Conservation (phyloP, 2,888 invertebrate genomes). For the Lasiommata megera region DNA sequence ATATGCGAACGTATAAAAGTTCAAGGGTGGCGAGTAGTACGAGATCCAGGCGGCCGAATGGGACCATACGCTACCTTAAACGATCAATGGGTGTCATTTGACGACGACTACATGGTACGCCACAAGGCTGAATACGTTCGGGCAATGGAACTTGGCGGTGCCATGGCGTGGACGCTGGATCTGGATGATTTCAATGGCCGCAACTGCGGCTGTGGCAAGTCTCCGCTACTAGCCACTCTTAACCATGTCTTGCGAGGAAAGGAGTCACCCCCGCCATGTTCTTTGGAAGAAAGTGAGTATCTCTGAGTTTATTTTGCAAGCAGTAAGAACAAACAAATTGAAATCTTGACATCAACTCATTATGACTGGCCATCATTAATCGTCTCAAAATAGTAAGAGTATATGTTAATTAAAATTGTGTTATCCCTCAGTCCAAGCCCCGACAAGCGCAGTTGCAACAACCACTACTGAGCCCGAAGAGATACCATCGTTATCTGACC, state of each 20-base stretch:
- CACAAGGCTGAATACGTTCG: slow-evolving; percentile 92
- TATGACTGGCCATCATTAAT: neutral
- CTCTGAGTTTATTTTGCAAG: neutral
- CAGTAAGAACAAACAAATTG: neutral
- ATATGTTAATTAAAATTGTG: neutral
- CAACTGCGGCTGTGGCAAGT: slow-evolving; percentile 89
- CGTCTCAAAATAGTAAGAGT: neutral
- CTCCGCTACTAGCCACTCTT: slow-evolving; percentile 89
- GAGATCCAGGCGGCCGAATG: slow-evolving; percentile 90
- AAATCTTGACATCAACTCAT: neutral
- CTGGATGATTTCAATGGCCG: slow-evolving; percentile 91
- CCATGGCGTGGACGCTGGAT: slow-evolving; percentile 95
- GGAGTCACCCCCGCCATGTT: slow-evolving; percentile 81
- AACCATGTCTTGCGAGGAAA: slow-evolving; percentile 89
- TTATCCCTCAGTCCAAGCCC: slow-evolving; percentile 29
- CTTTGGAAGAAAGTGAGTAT: slow-evolving; percentile 64
- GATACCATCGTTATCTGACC: slow-evolving; percentile 29
- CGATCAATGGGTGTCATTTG: slow-evolving; percentile 97
- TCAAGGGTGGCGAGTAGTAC: slow-evolving; percentile 88
- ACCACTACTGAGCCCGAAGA: slow-evolving; percentile 24
- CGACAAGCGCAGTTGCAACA: slow-evolving; percentile 23
- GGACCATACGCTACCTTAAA: slow-evolving; percentile 92
- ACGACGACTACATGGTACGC: slow-evolving; percentile 91
- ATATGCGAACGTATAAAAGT: slow-evolving; percentile 90
- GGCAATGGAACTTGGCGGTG: slow-evolving; percentile 90